Evolutionary conservation across 2,888 invertebrate genomes (phyloP).

Genomic region (Phaonia tiefii): DNA sequence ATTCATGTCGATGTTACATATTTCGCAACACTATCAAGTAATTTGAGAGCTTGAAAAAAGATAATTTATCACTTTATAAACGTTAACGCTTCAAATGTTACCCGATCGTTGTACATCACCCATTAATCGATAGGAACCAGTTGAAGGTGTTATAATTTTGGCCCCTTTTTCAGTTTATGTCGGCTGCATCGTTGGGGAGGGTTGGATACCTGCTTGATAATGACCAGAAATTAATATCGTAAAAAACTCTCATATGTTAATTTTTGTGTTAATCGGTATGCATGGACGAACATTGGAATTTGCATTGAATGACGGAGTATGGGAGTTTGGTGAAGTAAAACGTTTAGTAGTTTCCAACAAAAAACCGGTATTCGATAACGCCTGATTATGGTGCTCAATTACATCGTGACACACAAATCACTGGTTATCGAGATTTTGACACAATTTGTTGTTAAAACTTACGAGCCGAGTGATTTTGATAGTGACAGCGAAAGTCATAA

Average conservation of each 20-base stretch:
- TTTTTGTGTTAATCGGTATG: not conserved
- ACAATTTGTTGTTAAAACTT: not conserved
- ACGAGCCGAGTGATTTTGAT: not conserved
- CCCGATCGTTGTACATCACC: not conserved
- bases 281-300: not conserved
- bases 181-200: not conserved
- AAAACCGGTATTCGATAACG: conserved; percentile 9
- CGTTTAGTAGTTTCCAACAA: not conserved
- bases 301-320: not conserved
- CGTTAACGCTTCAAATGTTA: not conserved
- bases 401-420: conserved; percentile 22
- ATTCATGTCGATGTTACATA: not conserved
- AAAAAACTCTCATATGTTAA: conserved; percentile 4
- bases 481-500: not conserved
- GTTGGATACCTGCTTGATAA: not conserved
- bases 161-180: conserved; percentile 1
- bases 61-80: conserved; percentile 35
- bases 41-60: conserved; percentile 18
- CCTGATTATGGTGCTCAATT: conserved; percentile 2
- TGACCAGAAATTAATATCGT: not conserved
- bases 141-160: conserved; percentile 37
- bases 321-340: too few relatives aligned
- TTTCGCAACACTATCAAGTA: conserved; percentile 23
- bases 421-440: conserved; percentile 26
- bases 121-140: conserved; percentile 26